These are phyloP conservation scores for Romanogobio albipinnatus DNA, from an alignment of 2,113 vertebrate genomes.

Conservation along the genomic window DNA sequence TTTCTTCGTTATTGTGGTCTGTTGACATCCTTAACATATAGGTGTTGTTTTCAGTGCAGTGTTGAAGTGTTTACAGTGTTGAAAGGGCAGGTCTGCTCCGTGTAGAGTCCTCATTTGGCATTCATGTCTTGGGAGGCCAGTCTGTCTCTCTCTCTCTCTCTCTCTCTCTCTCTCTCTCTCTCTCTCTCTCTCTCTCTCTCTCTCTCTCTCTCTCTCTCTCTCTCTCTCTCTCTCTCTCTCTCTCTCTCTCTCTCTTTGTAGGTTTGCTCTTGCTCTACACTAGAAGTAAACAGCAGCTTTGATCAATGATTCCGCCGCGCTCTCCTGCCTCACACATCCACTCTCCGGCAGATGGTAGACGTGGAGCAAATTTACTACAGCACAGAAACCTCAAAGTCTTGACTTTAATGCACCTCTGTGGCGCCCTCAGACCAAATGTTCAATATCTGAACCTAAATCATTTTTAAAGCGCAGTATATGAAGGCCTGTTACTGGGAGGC, in stretches of 20 bases:
- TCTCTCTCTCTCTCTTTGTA: background rate
- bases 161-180: background rate
- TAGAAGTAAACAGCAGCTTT: constrained; percentile 8
- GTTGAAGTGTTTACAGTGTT: background rate
- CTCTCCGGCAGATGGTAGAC: constrained; percentile 8
- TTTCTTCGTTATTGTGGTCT: background rate
- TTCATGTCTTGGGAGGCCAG: constrained; percentile 16
- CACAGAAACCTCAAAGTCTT: constrained; percentile 13
- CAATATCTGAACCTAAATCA: background rate
- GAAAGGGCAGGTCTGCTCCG: constrained; percentile 1
- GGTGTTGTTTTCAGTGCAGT: background rate
- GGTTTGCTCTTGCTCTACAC: background rate
- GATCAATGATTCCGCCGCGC: constrained; percentile 26
- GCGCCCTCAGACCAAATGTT: background rate
- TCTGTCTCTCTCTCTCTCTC: constrained; percentile 2
- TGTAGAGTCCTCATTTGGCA: constrained; percentile 11
- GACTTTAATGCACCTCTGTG: constrained; percentile 18
- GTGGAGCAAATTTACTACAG: constrained; percentile 6
- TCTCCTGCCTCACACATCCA: background rate
- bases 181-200: constrained; percentile 10
- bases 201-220: background rate
- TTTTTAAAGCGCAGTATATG: background rate
- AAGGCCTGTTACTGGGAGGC: background rate
- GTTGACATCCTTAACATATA: background rate
- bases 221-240: constrained; percentile 8